A percentile compares a stretch with the other conserved stretches of the same genome.
Evolutionary conservation across 2,888 invertebrate species (phyloP).

Genomic region (Cabera pusaria): DNA sequence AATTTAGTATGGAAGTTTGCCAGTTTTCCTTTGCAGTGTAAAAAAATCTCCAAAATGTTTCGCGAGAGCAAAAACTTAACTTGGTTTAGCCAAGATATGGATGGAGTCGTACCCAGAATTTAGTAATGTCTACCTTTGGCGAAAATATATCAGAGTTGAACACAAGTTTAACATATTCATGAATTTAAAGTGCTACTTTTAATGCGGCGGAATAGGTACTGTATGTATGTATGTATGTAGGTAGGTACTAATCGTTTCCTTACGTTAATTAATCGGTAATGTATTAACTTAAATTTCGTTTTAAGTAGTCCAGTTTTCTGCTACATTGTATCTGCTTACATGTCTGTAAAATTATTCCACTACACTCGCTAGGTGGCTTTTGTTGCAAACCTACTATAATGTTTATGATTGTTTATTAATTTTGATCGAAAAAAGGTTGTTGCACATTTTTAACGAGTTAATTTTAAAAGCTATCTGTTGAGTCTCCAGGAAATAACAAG

Average conservation of each 20-base stretch:
- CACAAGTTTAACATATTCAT: conserved; percentile 33
- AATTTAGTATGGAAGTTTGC: background rate
- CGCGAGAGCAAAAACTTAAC: conserved; percentile 13
- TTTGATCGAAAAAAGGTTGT: too few species aligned
- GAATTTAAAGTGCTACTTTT: conserved; percentile 21
- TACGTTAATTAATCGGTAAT: conserved; percentile 13
- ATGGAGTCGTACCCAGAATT: conserved; percentile 15
- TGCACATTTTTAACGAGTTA: too few species aligned
- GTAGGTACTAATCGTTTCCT: too few species aligned
- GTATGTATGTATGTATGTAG: too few species aligned
- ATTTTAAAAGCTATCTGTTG: too few species aligned
- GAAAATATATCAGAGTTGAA: conserved; percentile 21
- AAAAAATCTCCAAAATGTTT: conserved; percentile 3
- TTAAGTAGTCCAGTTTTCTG: background rate
- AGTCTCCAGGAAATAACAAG: too few species aligned
- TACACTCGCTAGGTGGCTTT: too few species aligned
- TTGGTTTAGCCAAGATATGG: conserved; percentile 7
- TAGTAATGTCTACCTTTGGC: conserved; percentile 25
- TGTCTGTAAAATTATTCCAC: too few species aligned
- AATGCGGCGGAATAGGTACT: conserved; percentile 8
- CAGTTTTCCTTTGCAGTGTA: background rate
- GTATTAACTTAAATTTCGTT: conserved; percentile 15
- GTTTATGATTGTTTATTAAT: too few species aligned
- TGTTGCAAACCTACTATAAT: too few species aligned
- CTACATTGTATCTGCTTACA: background rate